Evolutionary conservation across 1,140 invertebrate species (phyloP).

Genomic region (Pteromalus puparum): DNA sequence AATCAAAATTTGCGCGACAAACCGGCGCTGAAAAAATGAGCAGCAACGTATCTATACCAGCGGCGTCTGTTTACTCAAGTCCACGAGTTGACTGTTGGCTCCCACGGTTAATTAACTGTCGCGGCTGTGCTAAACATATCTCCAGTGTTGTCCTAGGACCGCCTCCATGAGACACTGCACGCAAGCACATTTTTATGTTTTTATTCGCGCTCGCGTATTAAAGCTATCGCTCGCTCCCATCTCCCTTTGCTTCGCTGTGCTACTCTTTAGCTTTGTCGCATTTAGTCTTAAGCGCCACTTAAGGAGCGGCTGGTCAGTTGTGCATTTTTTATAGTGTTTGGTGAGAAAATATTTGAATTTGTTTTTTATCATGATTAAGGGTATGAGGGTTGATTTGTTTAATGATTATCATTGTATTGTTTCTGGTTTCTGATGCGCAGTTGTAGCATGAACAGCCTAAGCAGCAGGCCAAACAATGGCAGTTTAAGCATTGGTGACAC

Average conservation of each 20-base stretch:
- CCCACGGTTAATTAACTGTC: not conserved
- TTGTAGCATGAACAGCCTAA: no score
- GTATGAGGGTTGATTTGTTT: no score
- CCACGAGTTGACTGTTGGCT: not conserved
- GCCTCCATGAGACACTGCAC: not conserved
- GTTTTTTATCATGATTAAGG: no score
- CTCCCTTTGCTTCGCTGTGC: not conserved
- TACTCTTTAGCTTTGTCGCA: no score
- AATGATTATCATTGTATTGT: no score
- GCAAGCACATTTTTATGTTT: conserved; percentile 4
- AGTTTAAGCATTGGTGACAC: no score
- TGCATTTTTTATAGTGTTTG: not conserved
- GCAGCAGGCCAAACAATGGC: no score
- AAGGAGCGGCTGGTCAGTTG: not conserved
- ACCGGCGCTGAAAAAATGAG: not conserved
- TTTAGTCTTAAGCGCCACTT: no score
- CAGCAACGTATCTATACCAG: not conserved
- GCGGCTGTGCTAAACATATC: not conserved
- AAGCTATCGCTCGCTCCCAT: not conserved
- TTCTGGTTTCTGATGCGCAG: no score
- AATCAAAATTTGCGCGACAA: not conserved
- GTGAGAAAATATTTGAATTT: no score
- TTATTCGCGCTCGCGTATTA: not conserved
- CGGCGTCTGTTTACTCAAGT: not conserved
- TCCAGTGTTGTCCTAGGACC: not conserved